phyloP scores from a whole-genome alignment of 2,888 invertebrate species.

The Invenusta paracnida region DNA sequence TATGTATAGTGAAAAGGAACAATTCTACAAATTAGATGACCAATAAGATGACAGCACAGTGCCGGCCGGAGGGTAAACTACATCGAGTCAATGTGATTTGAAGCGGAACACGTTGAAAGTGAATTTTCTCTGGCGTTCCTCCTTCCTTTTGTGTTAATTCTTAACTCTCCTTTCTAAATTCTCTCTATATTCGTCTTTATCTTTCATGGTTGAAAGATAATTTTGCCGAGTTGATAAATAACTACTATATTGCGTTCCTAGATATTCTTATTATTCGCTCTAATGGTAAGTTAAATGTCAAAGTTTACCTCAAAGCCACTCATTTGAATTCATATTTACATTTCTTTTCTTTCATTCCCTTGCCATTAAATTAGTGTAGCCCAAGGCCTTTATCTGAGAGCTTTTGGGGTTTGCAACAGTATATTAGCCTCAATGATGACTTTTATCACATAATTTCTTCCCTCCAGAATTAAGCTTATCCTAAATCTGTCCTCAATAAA shows the following conservation, averaged over 20 bases:
- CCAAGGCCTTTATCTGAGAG: not conserved
- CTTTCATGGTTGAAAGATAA: too few relatives aligned
- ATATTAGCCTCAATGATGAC: not conserved
- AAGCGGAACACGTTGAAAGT: too few relatives aligned
- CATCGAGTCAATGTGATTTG: too few relatives aligned
- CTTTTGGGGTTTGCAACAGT: not conserved
- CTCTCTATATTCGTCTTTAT: not conserved
- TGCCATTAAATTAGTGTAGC: not conserved
- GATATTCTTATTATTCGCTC: not conserved
- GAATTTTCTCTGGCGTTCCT: too few relatives aligned
- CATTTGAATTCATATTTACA: constrained; percentile 8
- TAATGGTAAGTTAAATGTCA: not conserved
- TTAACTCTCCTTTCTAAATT: too few relatives aligned
- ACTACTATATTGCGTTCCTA: not conserved
- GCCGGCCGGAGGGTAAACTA: too few relatives aligned
- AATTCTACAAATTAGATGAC: too few relatives aligned
- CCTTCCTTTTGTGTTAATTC: too few relatives aligned
- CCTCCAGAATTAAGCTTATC: not conserved
- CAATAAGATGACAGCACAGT: too few relatives aligned
- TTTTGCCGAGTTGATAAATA: not conserved
- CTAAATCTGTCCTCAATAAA: not conserved
- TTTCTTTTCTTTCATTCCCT: not conserved
- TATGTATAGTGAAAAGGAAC: too few relatives aligned
- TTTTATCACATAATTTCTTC: not conserved
- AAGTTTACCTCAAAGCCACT: not conserved